Evolutionary conservation across 2,113 vertebrate genomes (phyloP), one percentile per base, ranked within the genome.

Genomic region (Heterochromis multidens): DNA sequence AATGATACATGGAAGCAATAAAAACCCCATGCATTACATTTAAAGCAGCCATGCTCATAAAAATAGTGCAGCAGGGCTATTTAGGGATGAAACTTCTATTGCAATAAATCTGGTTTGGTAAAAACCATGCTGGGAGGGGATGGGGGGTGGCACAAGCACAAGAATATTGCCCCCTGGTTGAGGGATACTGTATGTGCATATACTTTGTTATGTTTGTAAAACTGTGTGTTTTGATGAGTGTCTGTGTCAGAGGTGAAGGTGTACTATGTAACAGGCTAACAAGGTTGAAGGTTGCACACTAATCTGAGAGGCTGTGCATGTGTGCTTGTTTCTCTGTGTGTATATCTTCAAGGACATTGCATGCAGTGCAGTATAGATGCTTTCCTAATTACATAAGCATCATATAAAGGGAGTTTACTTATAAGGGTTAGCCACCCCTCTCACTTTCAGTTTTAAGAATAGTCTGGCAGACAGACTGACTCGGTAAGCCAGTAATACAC

Each of bases 391-490:
- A 83, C 63, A 80, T 80, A 90, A 19, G 49, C n/a, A 54, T 72
- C 33, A 19, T 27, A 25, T 82, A 46, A 81, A 79, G 61, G 79
- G 11, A 67, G 40, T 60, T 57, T 27, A 7, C 17, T 77, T 31
- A 56, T 23, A 57, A 80, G 40, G 57, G 57, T 79, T 14, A 56
- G 25, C 31, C 49, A 23, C 62, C 54, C 79, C 13, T 79, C 56
- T 81, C 31, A 6, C 57, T 67, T 79, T 85, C 17, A 61, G 37
- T 16, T 49, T 63, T 60, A 70, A 82, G 52, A 77, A 57, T 58
- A 81, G 43, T 81, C 31, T 58, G 40, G 76, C 21, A 40, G 81
- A 77, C 46, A 43, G 37, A 84, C 49, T 86, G 88, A 89, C 82
- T 86, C 76, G 35, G 25, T 35, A 33, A 25, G 61, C 43, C 84